These are phyloP conservation scores for Athalia rosae DNA, from an alignment of 2,888 invertebrate genomes.

Conservation along the genomic window DNA sequence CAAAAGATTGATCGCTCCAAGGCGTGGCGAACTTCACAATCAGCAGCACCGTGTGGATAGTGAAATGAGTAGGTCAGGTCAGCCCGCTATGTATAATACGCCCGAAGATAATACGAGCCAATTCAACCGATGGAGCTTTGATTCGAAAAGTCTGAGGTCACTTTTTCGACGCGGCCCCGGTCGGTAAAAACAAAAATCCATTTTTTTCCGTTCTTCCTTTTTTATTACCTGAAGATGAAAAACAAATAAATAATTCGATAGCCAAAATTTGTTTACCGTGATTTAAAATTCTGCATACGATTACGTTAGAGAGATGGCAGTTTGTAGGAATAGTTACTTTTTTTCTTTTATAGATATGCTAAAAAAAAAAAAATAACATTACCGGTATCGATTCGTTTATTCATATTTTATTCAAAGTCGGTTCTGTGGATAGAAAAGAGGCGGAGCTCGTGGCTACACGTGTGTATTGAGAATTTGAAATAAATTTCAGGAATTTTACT, in stretches of 20 bases:
- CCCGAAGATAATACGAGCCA: background rate
- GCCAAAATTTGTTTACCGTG: no score
- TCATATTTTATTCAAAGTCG: no score
- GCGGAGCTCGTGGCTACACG: background rate
- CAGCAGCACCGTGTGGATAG: conserved; percentile 9
- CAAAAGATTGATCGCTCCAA: conserved; percentile 26
- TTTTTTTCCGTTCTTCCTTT: no score
- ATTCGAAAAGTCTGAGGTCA: background rate
- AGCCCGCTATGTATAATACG: conserved; percentile 4
- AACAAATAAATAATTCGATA: no score
- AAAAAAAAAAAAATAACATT: no score
- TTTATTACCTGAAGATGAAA: no score
- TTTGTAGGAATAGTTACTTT: no score
- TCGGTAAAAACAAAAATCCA: background rate
- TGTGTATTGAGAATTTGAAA: conserved; percentile 1
- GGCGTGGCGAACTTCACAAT: conserved; percentile 16
- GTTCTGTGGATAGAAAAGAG: background rate
- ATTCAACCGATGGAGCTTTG: conserved; percentile 30
- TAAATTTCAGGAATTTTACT: background rate
- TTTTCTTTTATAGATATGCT: no score
- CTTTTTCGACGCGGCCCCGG: background rate
- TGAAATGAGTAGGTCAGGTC: conserved; percentile 36
- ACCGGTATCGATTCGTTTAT: no score
- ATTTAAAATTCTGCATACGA: no score
- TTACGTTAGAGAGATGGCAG: no score